A percentile compares a stretch with the other conserved stretches of the same genome.
Evolutionary conservation across 1,140 invertebrate species (phyloP).

Genomic region (Liolophura sinensis): DNA sequence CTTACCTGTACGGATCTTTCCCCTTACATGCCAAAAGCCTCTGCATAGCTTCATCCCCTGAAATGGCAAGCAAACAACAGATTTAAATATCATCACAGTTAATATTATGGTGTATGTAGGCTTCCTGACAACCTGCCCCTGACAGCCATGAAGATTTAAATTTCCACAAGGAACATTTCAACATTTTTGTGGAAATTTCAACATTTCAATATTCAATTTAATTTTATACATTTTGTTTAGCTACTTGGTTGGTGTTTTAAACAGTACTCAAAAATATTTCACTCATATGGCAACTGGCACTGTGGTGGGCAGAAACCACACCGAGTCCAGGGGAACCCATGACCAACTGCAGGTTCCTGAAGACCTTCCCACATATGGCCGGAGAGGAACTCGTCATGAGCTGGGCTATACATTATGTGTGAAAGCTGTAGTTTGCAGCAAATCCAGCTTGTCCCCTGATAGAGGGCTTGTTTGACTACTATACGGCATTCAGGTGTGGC

Average conservation of each 20-base stretch:
- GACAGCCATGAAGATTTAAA: not conserved
- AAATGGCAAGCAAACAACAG: not conserved
- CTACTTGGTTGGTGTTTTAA: not conserved
- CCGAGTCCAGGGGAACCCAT: too few species aligned
- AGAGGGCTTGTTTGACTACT: too few species aligned
- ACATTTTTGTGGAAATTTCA: too few species aligned
- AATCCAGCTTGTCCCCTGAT: too few species aligned
- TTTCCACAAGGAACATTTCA: not conserved
- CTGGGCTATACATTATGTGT: too few species aligned
- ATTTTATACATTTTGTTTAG: not conserved
- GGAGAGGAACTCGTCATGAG: too few species aligned
- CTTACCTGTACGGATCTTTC: slow-evolving; percentile 88
- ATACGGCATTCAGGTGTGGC: too few species aligned
- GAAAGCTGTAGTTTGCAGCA: too few species aligned
- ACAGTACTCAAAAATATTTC: not conserved
- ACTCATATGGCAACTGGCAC: not conserved
- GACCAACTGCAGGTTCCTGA: too few species aligned
- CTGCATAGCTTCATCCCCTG: slow-evolving; percentile 91
- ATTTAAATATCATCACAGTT: not conserved
- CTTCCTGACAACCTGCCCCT: not conserved
- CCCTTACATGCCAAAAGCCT: slow-evolving; percentile 88
- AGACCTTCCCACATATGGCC: too few species aligned
- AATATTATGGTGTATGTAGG: not conserved
- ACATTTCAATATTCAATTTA: not conserved
- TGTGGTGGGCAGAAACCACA: too few species aligned